Conservation (phyloP, 2,888 invertebrate species). For the Elegia similella region DNA sequence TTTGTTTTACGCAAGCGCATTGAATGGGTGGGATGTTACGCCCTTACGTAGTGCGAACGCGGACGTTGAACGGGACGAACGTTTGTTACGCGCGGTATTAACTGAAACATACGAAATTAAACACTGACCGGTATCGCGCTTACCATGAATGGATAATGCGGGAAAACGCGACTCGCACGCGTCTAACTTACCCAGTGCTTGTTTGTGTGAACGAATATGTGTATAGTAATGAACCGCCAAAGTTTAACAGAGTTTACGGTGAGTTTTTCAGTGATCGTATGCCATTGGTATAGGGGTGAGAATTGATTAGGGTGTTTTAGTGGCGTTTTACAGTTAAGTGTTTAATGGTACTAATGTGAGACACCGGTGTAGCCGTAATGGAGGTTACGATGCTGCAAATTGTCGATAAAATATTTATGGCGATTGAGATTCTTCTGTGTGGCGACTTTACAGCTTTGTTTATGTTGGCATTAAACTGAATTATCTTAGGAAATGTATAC, state of each 20-base stretch:
- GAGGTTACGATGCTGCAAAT: conserved; percentile 7
- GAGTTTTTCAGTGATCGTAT: conserved; percentile 38
- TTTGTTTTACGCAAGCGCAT: conserved; percentile 72
- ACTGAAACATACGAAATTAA: conserved; percentile 39
- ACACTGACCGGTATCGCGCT: conserved; percentile 34
- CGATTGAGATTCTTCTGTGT: background rate
- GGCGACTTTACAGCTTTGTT: conserved; percentile 2
- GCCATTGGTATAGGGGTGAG: conserved; percentile 2
- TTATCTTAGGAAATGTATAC: background rate
- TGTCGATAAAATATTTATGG: conserved; percentile 15
- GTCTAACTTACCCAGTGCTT: conserved; percentile 37
- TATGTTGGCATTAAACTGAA: conserved; percentile 1
- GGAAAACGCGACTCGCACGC: conserved; percentile 26
- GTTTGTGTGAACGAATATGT: conserved; percentile 58
- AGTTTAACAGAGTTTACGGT: conserved; percentile 61
- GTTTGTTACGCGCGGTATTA: conserved; percentile 32
- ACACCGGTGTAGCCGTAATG: background rate
- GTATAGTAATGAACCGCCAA: conserved; percentile 55
- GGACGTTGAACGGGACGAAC: conserved; percentile 52
- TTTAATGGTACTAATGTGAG: conserved; percentile 19
- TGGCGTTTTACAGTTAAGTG: conserved; percentile 20
- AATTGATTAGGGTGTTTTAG: conserved; percentile 7
- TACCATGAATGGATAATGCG: conserved; percentile 47
- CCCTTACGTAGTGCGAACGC: conserved; percentile 69
- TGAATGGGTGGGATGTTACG: conserved; percentile 56